Conservation (phyloP, 2,797 vertebrate species). For the Heliangelus exortis region DNA sequence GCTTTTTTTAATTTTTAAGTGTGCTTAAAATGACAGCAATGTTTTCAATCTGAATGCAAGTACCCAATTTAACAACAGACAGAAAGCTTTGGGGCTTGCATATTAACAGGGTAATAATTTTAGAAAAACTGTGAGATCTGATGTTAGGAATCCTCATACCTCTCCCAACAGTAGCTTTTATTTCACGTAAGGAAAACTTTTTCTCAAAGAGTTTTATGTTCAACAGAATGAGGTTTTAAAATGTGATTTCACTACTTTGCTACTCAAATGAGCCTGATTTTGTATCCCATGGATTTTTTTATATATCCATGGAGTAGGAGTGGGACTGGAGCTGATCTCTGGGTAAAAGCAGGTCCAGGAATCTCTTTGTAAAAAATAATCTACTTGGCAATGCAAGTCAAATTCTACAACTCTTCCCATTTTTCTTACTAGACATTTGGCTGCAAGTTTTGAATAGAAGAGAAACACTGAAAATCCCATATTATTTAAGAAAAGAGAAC, state of each 20-base stretch:
- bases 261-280: not conserved
- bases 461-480: not conserved
- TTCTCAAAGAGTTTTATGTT: not conserved
- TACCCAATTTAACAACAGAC: no score
- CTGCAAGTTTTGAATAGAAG: not conserved
- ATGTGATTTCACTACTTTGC: not conserved
- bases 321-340: not conserved
- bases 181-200: not conserved
- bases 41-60: not conserved
- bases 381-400: not conserved
- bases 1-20: not conserved
- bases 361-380: not conserved
- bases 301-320: not conserved
- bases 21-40: not conserved
- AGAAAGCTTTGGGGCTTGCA: not conserved
- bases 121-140: not conserved
- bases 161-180: not conserved
- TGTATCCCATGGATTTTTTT: not conserved
- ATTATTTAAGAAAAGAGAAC: not conserved
- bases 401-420: not conserved
- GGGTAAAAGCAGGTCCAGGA: not conserved
- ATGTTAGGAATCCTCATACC: not conserved
- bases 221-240: not conserved
- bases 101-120: fast-evolving
- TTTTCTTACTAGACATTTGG: not conserved